Evolutionary conservation across 35 echinoderm and acorn worm species (phyloP).

Genomic region (Chiridota heheva): DNA sequence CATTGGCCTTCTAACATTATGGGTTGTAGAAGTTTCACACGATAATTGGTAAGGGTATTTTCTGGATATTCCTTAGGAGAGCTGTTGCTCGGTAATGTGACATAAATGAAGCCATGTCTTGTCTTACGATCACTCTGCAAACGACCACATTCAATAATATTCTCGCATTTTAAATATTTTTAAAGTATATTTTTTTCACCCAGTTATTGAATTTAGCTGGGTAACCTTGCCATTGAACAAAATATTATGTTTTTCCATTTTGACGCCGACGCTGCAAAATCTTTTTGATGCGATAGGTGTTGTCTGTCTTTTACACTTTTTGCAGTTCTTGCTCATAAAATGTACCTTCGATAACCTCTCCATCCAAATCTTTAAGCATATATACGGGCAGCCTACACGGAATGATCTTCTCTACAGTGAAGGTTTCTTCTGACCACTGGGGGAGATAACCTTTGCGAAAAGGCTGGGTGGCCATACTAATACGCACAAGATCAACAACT

Average conservation of each 20-base stretch:
- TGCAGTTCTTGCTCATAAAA: conserved; percentile 59
- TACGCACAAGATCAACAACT: conserved; percentile 17
- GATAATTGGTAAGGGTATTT: conserved; percentile 44
- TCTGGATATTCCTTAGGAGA: conserved; percentile 29
- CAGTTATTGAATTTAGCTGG: conserved; percentile 33
- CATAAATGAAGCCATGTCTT: conserved; percentile 35
- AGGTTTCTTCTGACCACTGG: conserved; percentile 48
- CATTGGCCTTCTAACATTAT: conserved; percentile 39
- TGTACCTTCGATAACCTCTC: conserved; percentile 13
- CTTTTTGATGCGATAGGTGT: conserved; percentile 38
- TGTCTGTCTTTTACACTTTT: conserved; percentile 14
- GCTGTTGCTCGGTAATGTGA: conserved; percentile 23
- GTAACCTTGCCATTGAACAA: conserved; percentile 35
- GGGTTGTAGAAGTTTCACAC: conserved; percentile 15
- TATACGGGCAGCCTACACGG: conserved; percentile 14
- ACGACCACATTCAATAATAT: background rate
- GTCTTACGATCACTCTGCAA: background rate
- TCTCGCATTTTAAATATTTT: conserved; percentile 12
- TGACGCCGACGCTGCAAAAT: background rate
- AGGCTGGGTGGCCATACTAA: conserved; percentile 3
- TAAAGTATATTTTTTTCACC: conserved; percentile 20
- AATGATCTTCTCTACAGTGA: conserved; percentile 1
- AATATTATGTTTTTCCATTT: conserved; percentile 11
- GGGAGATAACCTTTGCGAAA: conserved; percentile 51
- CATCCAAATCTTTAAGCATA: conserved; percentile 40